These are phyloP conservation scores for Oxyscelio sp. DNA, from an alignment of 2,888 invertebrate genomes.

Conservation along the genomic window DNA sequence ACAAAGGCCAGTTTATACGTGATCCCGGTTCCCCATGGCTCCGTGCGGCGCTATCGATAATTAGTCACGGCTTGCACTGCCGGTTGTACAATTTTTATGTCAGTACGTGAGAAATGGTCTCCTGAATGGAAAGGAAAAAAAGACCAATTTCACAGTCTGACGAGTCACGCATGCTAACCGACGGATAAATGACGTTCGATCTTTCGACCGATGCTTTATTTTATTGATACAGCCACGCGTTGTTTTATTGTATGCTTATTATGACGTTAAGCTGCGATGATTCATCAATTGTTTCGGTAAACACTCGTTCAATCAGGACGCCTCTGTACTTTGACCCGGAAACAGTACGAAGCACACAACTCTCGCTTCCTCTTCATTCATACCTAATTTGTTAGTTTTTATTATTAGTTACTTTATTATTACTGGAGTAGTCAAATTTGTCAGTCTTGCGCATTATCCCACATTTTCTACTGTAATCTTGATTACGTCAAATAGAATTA, in stretches of 20 bases:
- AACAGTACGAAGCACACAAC: slow-evolving; percentile 3
- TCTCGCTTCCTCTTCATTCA: not conserved
- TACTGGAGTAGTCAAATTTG: too few species aligned
- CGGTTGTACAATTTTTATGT: slow-evolving; percentile 57
- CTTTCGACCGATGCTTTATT: slow-evolving; percentile 23
- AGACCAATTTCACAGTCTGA: slow-evolving; percentile 62
- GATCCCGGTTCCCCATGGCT: slow-evolving; percentile 5
- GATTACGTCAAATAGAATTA: too few species aligned
- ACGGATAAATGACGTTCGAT: slow-evolving; percentile 38
- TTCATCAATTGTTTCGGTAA: slow-evolving; percentile 33
- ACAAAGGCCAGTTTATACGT: slow-evolving; percentile 22
- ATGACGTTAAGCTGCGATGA: slow-evolving; percentile 28
- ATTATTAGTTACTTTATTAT: too few species aligned
- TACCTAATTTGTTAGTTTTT: too few species aligned
- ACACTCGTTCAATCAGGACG: slow-evolving; percentile 17
- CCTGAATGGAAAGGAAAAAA: slow-evolving; percentile 25
- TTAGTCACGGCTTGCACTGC: slow-evolving; percentile 44
- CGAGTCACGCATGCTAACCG: slow-evolving; percentile 53
- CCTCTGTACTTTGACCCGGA: slow-evolving; percentile 21
- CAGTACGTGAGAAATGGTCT: slow-evolving; percentile 61
- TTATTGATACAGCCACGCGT: slow-evolving; percentile 24
- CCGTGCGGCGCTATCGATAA: slow-evolving; percentile 45
- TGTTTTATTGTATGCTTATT: slow-evolving; percentile 28
- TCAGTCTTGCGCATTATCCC: too few species aligned
- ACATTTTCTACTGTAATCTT: too few species aligned